Conservation (phyloP, 2,888 invertebrate genomes). For the Eupithecia centaureata region DNA sequence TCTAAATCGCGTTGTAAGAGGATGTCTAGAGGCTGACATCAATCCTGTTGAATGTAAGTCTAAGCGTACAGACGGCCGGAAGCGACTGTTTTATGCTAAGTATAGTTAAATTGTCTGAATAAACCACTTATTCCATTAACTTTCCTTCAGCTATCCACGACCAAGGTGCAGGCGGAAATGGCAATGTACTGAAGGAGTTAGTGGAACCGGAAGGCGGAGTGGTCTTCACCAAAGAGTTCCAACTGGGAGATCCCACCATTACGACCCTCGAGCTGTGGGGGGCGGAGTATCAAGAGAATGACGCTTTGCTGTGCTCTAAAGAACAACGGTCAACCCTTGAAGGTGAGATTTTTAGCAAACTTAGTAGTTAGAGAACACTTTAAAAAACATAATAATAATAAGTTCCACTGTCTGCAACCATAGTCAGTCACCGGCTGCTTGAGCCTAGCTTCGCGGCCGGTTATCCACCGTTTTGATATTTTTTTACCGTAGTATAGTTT, state of each 20-base stretch:
- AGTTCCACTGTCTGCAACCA: no score
- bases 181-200: constrained; percentile 98
- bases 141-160: constrained; percentile 92
- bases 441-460: no score
- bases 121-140: neutral
- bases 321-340: constrained; percentile 86
- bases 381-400: no score
- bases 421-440: no score
- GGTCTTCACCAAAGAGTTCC: constrained; percentile 93
- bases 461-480: no score
- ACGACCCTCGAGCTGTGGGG: constrained; percentile 98
- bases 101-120: neutral
- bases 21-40: constrained; percentile 91
- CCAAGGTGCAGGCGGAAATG: constrained; percentile 99
- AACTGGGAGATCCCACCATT: constrained; percentile 97
- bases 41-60: constrained; percentile 92
- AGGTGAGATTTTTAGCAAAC: constrained; percentile 54
- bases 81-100: no score
- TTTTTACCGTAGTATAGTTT: no score
- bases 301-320: constrained; percentile 92
- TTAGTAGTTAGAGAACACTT: no score
- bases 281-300: constrained; percentile 98
- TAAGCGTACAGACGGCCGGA: no score
- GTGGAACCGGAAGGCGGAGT: constrained; percentile 97
- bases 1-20: constrained; percentile 95